Base-by-base conservation (phyloP, 2,113 vertebrate genomes). In the Gambusia holbrooki region DNA sequence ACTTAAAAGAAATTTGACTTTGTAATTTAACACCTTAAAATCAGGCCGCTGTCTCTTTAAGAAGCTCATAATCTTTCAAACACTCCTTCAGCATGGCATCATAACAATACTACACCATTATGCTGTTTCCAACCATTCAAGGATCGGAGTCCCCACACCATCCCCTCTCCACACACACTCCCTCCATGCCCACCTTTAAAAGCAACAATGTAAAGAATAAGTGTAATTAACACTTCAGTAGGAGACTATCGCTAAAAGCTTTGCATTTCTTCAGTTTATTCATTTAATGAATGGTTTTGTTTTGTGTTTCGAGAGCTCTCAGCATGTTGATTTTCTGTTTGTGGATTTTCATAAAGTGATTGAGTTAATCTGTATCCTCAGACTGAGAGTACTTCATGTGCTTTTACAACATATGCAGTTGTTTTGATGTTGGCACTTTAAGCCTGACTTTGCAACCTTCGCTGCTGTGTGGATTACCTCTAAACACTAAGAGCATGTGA, bases 391-490 rank as follows among this genome's bases (percentile, higher is more conserved):
- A 71, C 67, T 51, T 10, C 17, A 60, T 77, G 64, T 62, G 62
- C 71, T 81, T 78, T 80, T 76, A 84, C 66, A 83, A 45, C 54
- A 0, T 77, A 48, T 69, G 40, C 27, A 3, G 35, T 69, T 83
- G 73, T 78, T 84, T 54, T 80, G 66, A 70, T 51, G 33, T 80
- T 37, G 62, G 14, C 45, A 29, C 40, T 58, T 62, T n/a, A 71
- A 76, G 33, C 8, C 69, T 4, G 22, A 62, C 65, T 69, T 71
- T 71, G 66, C 62, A 82, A 28, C 66, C 35, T 82, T 48, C 67
- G 62, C 61, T 30, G 32, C 10, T 19, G 28, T 29, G 51, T 64
- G 63, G 65, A 71, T 82, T 73, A 67, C 48, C 37, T 63, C 70
- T 64, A 37, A 60, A 74, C 54, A 63, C 48, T 48, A 51, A 11